phyloP scores from a whole-genome alignment of 2,113 vertebrate genomes.

The Chaetodon trifascialis region DNA sequence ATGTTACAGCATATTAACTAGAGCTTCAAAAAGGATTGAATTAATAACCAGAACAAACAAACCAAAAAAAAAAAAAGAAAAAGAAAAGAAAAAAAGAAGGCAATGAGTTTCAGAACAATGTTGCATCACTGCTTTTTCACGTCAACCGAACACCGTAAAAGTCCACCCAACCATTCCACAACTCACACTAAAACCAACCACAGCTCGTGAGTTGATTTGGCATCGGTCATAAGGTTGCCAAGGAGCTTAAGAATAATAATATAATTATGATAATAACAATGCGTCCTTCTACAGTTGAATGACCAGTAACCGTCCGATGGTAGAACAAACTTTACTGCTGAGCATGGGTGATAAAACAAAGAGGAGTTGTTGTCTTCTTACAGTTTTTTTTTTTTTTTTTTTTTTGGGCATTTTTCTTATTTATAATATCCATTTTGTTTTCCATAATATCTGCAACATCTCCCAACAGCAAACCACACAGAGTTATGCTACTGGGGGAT shows the following conservation, averaged over 20 bases:
- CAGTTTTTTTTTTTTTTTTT: conserved; percentile 83
- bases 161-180: conserved; percentile 90
- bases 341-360: conserved; percentile 94
- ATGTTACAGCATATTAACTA: conserved; percentile 99
- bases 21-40: conserved; percentile 94
- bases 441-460: conserved; percentile 91
- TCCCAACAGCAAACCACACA: conserved; percentile 90
- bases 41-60: conserved; percentile 93
- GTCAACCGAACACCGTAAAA: conserved; percentile 95
- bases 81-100: conserved; percentile 87
- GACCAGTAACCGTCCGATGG: conserved; percentile 89
- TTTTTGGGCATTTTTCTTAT: conserved; percentile 71
- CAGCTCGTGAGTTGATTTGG: conserved; percentile 90
- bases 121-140: conserved; percentile 97
- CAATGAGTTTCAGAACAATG: conserved; percentile 97
- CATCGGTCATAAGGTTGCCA: conserved; percentile 89
- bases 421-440: conserved; percentile 83
- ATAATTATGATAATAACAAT: conserved; percentile 89
- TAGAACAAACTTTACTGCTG: conserved; percentile 93
- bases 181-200: conserved; percentile 91
- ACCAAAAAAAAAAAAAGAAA: conserved; percentile 84
- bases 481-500: conserved; percentile 88
- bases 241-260: conserved; percentile 85
- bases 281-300: conserved; percentile 87
- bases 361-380: conserved; percentile 84